These are phyloP conservation scores for Drosophila nr. perissopoda DNA, from an alignment of 2,888 invertebrate species.

Conservation along the genomic window DNA sequence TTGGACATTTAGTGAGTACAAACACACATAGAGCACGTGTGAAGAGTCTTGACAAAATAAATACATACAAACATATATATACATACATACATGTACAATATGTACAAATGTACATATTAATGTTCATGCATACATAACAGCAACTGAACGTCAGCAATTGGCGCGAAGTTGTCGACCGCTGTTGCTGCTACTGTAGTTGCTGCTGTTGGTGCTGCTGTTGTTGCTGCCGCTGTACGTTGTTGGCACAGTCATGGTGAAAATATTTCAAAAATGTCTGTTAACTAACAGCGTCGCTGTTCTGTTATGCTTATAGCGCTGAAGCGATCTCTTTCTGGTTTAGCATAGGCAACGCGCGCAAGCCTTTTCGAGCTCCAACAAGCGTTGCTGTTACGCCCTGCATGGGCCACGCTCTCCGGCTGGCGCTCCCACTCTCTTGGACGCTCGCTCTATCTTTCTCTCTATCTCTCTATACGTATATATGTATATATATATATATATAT, in stretches of 20 bases:
- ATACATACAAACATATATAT: constrained; percentile 1
- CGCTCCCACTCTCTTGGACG: constrained; percentile 17
- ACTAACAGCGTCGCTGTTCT: constrained; percentile 59
- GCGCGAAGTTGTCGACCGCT: constrained; percentile 48
- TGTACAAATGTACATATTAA: not conserved
- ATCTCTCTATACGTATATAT: not conserved
- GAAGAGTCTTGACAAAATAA: constrained; percentile 21
- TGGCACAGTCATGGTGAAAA: constrained; percentile 62
- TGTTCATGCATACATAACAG: constrained; percentile 9
- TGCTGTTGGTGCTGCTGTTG: constrained; percentile 19
- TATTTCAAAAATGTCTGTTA: constrained; percentile 67
- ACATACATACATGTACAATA: not conserved
- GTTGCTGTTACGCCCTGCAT: constrained; percentile 37
- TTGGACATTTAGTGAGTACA: constrained; percentile 42
- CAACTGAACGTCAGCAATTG: constrained; percentile 57
- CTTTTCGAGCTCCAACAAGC: constrained; percentile 22
- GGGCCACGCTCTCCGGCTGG: constrained; percentile 6
- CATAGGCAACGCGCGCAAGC: constrained; percentile 26
- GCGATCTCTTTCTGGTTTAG: constrained; percentile 41
- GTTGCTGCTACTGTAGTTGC: constrained; percentile 15
- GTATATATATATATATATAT: not conserved
- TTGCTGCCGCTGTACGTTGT: constrained; percentile 14
- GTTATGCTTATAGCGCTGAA: constrained; percentile 15
- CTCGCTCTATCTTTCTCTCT: constrained; percentile 11
- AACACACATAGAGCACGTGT: constrained; percentile 34